Base-by-base conservation (phyloP, 2,113 vertebrate species). In the Melanerpes aurifrons region DNA sequence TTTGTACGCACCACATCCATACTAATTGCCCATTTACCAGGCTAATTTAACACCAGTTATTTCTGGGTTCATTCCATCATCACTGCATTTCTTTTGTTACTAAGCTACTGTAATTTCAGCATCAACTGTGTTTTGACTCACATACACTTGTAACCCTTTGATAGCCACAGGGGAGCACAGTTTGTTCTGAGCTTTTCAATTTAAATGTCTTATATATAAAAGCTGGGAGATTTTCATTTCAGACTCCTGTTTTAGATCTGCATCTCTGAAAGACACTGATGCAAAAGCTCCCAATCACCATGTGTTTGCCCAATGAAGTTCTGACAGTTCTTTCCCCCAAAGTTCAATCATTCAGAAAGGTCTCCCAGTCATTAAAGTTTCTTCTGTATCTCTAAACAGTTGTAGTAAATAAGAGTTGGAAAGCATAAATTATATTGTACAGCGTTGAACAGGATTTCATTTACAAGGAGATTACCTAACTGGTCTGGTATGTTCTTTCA, bases 1-100 rank as follows among this genome's bases (percentile, higher is more conserved):
- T 96, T 95, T 93, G 67, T 88, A 72, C 3, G 14, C 31, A 79
- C 59, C 76, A 74, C 86, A 48, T 79, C 79, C 63, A 32, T 87
- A 85, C 90, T 88, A 88, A 92, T 88, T 80, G 67, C 76, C 53
- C 84, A 92, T 93, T 96, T 89, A 78, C 86, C 66, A 28, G 61
- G 48, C 57, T 93, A 91, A 95, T 90, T 95, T 94, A 95, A 94
- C 67, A 61, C 63, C 85, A 50, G 59, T 89, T 95, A 93, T 92
- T 96, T 96, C 93, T 94, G 80, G 86, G 75, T 87, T 96, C 80
- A 59, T 90, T 95, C 90, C 88, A 92, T 89, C 68, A 63, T 86
- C 80, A 78, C 63, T 57, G 18, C 77, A 90, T 92, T 89, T 86
- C 83, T 67, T 63, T n/a, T 86, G 82, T 90, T 93, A 91, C 88